Evolutionary conservation across 2,888 invertebrate genomes (phyloP).

Genomic region (Listrodromus nycthemerus): DNA sequence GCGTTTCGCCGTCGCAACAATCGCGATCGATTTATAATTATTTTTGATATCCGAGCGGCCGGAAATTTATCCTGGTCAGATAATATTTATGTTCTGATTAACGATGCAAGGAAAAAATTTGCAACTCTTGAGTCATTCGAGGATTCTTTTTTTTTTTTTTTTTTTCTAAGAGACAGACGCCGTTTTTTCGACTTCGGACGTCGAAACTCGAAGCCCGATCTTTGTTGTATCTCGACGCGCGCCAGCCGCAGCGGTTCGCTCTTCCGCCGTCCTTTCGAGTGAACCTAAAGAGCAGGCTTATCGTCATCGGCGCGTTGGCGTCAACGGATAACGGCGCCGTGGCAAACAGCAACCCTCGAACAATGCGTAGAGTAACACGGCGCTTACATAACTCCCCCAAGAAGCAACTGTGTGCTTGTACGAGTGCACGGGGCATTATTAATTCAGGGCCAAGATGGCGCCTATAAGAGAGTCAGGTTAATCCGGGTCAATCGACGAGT

Average conservation of each 20-base stretch:
- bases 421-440: constrained; percentile 16
- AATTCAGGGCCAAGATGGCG: constrained; percentile 62
- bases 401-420: not conserved
- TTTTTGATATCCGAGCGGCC: not conserved
- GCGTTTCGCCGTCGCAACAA: constrained; percentile 9
- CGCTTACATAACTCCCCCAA: constrained; percentile 33
- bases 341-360: not conserved
- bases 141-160: not conserved
- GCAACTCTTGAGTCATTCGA: not conserved
- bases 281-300: not conserved
- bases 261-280: not conserved
- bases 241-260: not conserved
- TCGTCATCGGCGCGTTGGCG: not conserved
- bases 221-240: not conserved
- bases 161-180: not conserved
- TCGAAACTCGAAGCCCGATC: not conserved
- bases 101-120: not conserved
- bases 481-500: constrained; percentile 60
- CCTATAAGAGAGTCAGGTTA: constrained; percentile 50
- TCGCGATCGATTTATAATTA: constrained; percentile 19
- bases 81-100: not conserved
- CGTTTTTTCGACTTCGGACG: not conserved
- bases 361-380: not conserved
- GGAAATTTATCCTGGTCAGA: constrained; percentile 8
- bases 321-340: not conserved